Evolutionary conservation across 2,113 vertebrate species (phyloP).

Genomic region (Mesitornis unicolor): DNA sequence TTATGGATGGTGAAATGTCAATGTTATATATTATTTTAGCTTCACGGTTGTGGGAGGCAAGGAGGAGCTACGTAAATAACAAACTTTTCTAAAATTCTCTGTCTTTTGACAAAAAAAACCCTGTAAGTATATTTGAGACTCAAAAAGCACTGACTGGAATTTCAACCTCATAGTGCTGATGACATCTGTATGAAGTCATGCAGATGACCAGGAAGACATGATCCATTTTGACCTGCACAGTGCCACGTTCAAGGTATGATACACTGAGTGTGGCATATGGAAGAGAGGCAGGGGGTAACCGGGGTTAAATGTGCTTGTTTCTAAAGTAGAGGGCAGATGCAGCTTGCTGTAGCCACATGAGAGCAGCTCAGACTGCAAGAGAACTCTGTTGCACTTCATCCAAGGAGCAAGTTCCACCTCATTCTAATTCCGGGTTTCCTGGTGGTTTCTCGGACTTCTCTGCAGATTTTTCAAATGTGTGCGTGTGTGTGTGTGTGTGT

Average conservation of each 20-base stretch:
- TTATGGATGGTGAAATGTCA: slow-evolving; percentile 41
- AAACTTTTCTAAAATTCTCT: background rate
- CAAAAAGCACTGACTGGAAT: background rate
- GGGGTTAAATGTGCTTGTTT: background rate
- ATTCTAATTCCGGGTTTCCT: background rate
- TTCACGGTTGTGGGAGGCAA: background rate
- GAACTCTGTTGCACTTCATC: background rate
- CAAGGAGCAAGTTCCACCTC: background rate
- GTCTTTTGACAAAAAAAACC: background rate
- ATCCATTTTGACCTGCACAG: background rate
- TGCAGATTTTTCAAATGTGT: background rate
- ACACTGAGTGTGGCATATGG: too few species aligned
- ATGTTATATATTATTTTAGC: slow-evolving; percentile 23
- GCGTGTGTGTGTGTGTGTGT: fast-evolving
- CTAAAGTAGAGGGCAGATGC: background rate
- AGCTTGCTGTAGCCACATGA: background rate
- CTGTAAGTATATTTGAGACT: background rate
- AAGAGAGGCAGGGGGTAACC: background rate
- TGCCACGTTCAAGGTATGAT: fast-evolving
- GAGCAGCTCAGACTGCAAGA: background rate
- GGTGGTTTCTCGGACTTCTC: background rate
- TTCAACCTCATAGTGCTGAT: background rate
- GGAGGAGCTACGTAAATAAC: background rate
- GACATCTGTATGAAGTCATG: background rate
- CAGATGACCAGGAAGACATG: background rate